phyloP scores from a whole-genome alignment of 2,113 vertebrate genomes.

The Pleuronectes platessa region DNA sequence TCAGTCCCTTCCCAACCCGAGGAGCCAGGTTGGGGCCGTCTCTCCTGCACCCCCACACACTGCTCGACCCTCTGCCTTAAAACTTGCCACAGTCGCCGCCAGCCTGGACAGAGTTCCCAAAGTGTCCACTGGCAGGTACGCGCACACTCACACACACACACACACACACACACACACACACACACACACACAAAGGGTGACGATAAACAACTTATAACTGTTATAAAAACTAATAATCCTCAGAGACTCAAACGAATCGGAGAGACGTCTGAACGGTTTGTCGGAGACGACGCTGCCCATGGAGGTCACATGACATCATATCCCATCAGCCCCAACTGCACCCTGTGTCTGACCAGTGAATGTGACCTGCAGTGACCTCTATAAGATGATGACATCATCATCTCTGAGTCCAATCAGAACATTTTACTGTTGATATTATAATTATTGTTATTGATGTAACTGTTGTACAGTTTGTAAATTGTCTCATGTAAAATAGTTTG shows the following conservation, averaged over 20 bases:
- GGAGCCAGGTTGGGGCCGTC: constrained; percentile 90
- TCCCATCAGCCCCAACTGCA: constrained; percentile 32
- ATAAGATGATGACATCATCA: constrained; percentile 14
- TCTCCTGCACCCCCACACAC: constrained; percentile 90
- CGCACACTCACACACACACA: neutral
- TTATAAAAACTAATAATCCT: neutral
- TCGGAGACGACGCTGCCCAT: constrained; percentile 93
- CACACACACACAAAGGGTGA: neutral
- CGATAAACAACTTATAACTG: too few relatives aligned
- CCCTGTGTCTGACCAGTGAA: constrained; percentile 63
- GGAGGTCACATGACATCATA: constrained; percentile 89
- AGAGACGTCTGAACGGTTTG: constrained; percentile 90
- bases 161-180: neutral
- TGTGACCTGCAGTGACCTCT: constrained; percentile 68
- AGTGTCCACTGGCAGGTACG: constrained; percentile 85
- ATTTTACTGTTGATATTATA: constrained; percentile 27
- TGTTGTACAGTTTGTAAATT: constrained; percentile 50
- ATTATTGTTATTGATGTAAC: constrained; percentile 9
- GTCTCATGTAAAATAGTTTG: constrained; percentile 93
- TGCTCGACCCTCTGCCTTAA: constrained; percentile 92
- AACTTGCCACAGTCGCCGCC: constrained; percentile 93
- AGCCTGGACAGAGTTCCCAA: constrained; percentile 92
- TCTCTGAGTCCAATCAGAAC: constrained; percentile 72
- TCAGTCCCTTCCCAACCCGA: constrained; percentile 89
- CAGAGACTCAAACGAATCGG: constrained; percentile 92